phyloP scores from a whole-genome alignment of 2,797 vertebrate genomes.

The Neosilurus hyrtlii region DNA sequence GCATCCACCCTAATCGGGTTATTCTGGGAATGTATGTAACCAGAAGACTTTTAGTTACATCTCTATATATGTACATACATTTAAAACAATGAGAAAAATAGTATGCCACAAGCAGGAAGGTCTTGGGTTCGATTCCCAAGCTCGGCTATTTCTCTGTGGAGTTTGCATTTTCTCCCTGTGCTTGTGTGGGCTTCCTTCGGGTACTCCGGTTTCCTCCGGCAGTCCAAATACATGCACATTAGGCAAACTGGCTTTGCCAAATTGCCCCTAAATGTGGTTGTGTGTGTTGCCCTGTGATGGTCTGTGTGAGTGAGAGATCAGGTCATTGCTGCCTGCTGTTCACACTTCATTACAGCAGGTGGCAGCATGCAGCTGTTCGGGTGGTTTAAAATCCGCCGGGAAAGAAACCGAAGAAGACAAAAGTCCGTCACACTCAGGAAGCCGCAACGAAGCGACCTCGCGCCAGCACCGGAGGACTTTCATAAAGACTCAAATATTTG shows the following conservation, averaged over 20 bases:
- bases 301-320: not conserved
- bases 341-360: not conserved
- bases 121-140: no score
- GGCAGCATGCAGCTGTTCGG: not conserved
- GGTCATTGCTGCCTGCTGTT: not conserved
- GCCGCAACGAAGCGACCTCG: not conserved
- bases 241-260: no score
- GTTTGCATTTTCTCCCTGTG: no score
- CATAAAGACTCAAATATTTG: not conserved
- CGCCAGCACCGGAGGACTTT: not conserved
- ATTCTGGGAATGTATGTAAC: not conserved
- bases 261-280: no score
- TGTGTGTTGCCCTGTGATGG: not conserved
- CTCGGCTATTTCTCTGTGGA: no score
- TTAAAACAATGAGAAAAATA: not conserved
- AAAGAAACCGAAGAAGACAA: not conserved
- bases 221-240: no score
- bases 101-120: no score
- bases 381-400: not conserved
- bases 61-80: not conserved
- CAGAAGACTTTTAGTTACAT: no score
- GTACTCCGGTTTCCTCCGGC: no score
- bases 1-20: not conserved
- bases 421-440: constrained; percentile 4
- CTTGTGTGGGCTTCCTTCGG: no score